phyloP scores from a whole-genome alignment of 1,140 invertebrate genomes.

The Aphelinus atriplicis region DNA sequence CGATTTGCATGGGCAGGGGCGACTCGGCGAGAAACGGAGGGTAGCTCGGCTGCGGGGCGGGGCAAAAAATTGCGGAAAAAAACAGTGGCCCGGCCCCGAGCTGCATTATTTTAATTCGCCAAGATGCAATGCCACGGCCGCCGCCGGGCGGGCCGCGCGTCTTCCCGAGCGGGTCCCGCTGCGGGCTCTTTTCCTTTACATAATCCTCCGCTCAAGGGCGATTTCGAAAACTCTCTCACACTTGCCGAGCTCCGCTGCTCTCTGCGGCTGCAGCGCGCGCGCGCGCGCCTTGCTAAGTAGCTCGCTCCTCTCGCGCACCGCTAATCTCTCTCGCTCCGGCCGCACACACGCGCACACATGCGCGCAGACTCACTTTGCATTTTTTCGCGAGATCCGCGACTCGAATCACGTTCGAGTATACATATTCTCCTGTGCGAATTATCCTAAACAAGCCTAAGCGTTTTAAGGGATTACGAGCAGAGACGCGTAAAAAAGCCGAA shows the following conservation, averaged over 20 bases:
- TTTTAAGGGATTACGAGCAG: slow-evolving; percentile 56
- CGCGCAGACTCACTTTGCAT: slow-evolving; percentile 12
- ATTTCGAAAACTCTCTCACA: slow-evolving; percentile 24
- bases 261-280: too few relatives aligned
- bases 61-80: slow-evolving; percentile 39
- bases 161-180: not conserved
- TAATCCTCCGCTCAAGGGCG: slow-evolving; percentile 36
- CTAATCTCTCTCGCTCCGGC: slow-evolving; percentile 11
- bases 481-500: slow-evolving; percentile 53
- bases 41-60: not conserved
- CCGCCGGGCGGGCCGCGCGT: not conserved
- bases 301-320: slow-evolving; percentile 27
- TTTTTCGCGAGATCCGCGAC: not conserved
- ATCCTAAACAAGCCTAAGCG: slow-evolving; percentile 54
- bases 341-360: not conserved
- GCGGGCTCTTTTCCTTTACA: slow-evolving; percentile 33
- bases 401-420: too few relatives aligned
- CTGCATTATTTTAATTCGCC: slow-evolving; percentile 39
- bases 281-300: too few relatives aligned
- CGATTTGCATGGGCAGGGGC: slow-evolving; percentile 41
- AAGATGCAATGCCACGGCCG: slow-evolving; percentile 12
- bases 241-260: not conserved
- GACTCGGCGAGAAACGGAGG: slow-evolving; percentile 8
- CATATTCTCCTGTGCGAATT: slow-evolving; percentile 6
- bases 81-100: not conserved